phyloP scores from a whole-genome alignment of 2,113 vertebrate species.

The Rutilus rutilus region DNA sequence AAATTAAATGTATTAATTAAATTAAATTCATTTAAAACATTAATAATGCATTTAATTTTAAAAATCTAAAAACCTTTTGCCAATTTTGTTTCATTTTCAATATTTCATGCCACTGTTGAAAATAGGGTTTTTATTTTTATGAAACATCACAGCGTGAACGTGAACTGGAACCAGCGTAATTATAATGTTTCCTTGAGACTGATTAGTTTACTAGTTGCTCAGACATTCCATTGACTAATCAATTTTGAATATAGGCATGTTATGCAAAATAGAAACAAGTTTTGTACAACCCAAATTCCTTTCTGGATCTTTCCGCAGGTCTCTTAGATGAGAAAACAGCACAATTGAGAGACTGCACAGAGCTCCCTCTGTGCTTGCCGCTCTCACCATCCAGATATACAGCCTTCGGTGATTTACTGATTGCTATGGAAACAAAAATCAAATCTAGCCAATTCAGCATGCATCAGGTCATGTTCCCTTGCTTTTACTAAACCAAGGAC shows the following conservation, averaged over 20 bases:
- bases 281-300: not conserved
- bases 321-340: not conserved
- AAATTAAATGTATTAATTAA: not conserved
- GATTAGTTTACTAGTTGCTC: not conserved
- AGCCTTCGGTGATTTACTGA: constrained; percentile 25
- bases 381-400: constrained; percentile 3
- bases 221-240: not conserved
- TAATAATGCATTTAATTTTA: not conserved
- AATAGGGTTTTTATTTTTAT: not conserved
- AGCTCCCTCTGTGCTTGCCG: constrained; percentile 18
- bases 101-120: not conserved
- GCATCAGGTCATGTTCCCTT: constrained; percentile 2
- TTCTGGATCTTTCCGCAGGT: not conserved
- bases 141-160: not conserved
- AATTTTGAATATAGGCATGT: not conserved
- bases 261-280: not conserved
- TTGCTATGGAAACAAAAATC: constrained; percentile 41
- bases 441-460: constrained; percentile 31
- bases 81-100: not conserved
- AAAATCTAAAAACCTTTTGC: not conserved
- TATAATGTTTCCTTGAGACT: not conserved
- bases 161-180: not conserved
- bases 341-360: constrained; percentile 9
- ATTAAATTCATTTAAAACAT: not conserved
- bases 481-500: constrained; percentile 5